phyloP scores from a whole-genome alignment of 2,113 vertebrate species.

The Uropsilus gracilis region DNA sequence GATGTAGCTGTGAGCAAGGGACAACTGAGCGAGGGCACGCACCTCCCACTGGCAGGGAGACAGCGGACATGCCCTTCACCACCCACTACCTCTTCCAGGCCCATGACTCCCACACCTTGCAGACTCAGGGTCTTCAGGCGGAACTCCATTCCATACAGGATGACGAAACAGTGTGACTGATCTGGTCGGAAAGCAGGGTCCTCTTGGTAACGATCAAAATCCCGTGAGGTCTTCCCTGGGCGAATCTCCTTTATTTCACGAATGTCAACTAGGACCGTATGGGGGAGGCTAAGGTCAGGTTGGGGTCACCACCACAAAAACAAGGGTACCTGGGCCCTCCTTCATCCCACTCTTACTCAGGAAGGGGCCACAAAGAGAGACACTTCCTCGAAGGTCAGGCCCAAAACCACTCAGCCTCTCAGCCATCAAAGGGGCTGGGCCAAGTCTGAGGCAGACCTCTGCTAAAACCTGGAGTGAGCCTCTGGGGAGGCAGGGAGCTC shows the following conservation, averaged over 20 bases:
- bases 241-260: constrained; percentile 99
- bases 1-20: constrained; percentile 91
- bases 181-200: constrained; percentile 92
- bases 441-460: not conserved
- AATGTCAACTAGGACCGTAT: constrained; percentile 92
- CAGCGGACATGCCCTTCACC: not conserved
- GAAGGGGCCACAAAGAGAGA: not conserved
- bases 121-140: constrained; percentile 97
- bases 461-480: not conserved
- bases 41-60: not conserved
- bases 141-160: constrained; percentile 97
- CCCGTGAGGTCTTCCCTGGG: constrained; percentile 93
- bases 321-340: not conserved
- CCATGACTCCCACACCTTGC: constrained; percentile 89
- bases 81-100: not conserved
- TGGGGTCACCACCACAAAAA: not conserved
- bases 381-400: not conserved
- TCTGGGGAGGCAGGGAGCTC: not conserved
- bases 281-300: not conserved
- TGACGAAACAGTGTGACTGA: constrained; percentile 95
- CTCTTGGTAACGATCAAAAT: constrained; percentile 98
- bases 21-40: not conserved
- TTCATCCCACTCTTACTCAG: not conserved
- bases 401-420: not conserved
- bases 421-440: not conserved